A percentile compares a stretch with the other conserved stretches of the same genome.
phyloP scores from a whole-genome alignment of 1,140 invertebrate species.

The Papilio glaucus region DNA sequence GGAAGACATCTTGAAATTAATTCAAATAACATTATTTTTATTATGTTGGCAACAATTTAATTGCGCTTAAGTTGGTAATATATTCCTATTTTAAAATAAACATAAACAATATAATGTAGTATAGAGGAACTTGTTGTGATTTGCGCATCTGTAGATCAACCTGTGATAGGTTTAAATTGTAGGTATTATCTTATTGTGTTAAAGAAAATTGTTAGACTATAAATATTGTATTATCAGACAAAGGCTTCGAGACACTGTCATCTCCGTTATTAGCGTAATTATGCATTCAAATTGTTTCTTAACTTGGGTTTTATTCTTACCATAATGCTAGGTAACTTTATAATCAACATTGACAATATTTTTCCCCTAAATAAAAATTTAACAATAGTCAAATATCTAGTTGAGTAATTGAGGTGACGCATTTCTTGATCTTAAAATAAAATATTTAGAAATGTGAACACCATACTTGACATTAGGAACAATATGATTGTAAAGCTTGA shows the following conservation, averaged over 20 bases:
- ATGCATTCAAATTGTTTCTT: too few relatives aligned
- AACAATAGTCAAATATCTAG: too few relatives aligned
- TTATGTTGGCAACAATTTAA: constrained; percentile 15
- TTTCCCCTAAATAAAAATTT: too few relatives aligned
- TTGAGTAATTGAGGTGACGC: too few relatives aligned
- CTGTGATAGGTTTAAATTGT: not conserved
- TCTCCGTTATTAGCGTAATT: not conserved
- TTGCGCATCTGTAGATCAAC: not conserved
- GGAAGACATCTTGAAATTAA: constrained; percentile 24
- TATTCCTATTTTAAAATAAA: not conserved
- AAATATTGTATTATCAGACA: not conserved
- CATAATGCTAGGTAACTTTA: too few relatives aligned
- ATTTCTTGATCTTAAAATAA: too few relatives aligned
- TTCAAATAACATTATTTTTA: constrained; percentile 31
- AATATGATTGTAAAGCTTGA: too few relatives aligned
- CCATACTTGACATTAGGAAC: too few relatives aligned
- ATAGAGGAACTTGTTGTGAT: not conserved
- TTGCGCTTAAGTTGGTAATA: not conserved
- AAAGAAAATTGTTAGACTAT: too few relatives aligned
- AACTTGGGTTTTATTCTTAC: too few relatives aligned
- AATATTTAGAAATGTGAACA: too few relatives aligned
- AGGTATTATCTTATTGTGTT: not conserved
- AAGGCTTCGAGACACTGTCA: not conserved
- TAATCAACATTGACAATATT: too few relatives aligned
- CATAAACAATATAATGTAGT: not conserved